Percentiles rank a stretch among this genome's conserved stretches.
Conservation (phyloP, 2,888 invertebrate genomes). For the Pollenia amentaria region DNA sequence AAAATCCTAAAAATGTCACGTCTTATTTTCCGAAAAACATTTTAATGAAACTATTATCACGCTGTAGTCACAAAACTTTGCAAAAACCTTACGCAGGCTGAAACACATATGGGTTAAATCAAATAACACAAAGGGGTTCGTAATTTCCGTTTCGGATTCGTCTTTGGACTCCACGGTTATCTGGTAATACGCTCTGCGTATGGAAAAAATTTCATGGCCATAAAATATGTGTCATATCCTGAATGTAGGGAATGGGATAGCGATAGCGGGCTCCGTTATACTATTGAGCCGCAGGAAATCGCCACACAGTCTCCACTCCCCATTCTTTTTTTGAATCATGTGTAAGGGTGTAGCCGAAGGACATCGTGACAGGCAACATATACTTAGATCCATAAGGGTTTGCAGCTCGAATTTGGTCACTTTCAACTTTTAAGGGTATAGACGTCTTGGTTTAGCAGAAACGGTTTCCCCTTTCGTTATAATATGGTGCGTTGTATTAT, state of each 20-base stretch:
- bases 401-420: slow-evolving; percentile 67
- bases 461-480: slow-evolving; percentile 65
- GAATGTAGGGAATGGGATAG: slow-evolving; percentile 55
- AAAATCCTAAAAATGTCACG: too few relatives aligned
- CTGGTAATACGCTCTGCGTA: slow-evolving; percentile 45
- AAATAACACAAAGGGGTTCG: too few relatives aligned
- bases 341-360: slow-evolving; percentile 76
- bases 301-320: slow-evolving; percentile 33
- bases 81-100: too few relatives aligned
- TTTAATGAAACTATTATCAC: too few relatives aligned
- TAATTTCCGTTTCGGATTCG: too few relatives aligned
- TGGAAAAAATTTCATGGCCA: slow-evolving; percentile 51
- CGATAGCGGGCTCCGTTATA: slow-evolving; percentile 36
- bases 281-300: slow-evolving; percentile 15
- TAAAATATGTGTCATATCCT: slow-evolving; percentile 43
- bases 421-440: slow-evolving; percentile 76
- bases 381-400: slow-evolving; percentile 78
- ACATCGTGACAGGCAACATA: slow-evolving; percentile 82
- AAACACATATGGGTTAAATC: too few relatives aligned
- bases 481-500: slow-evolving; percentile 42
- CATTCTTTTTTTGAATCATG: slow-evolving; percentile 75
- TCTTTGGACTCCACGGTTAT: slow-evolving; percentile 41
- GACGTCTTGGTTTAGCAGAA: slow-evolving; percentile 60
- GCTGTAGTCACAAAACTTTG: too few relatives aligned
- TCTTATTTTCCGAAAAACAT: too few relatives aligned